Evolutionary conservation across 2,797 vertebrate genomes (phyloP).

Genomic region (Catamblyrhynchus diadema): DNA sequence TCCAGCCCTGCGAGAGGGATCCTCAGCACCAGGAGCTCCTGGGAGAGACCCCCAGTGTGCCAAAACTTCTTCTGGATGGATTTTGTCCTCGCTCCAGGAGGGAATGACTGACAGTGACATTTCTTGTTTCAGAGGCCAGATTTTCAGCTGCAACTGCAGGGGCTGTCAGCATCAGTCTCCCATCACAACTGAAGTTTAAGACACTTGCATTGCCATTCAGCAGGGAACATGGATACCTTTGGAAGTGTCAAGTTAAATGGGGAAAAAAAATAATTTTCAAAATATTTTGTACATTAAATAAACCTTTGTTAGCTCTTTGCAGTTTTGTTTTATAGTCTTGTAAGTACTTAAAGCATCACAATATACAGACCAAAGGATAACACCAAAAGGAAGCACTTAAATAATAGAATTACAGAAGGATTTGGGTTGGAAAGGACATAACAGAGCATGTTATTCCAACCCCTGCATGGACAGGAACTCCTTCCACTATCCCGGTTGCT

Average conservation of each 20-base stretch:
- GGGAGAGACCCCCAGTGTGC: neutral
- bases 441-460: neutral
- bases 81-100: neutral
- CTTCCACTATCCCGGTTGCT: neutral
- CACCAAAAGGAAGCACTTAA: neutral
- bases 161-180: neutral
- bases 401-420: neutral
- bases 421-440: neutral
- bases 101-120: neutral
- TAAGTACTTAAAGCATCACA: neutral
- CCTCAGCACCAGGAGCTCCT: neutral
- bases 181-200: neutral
- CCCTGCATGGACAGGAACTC: too few species aligned
- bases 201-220: accelerated
- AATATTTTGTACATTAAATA: neutral
- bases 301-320: neutral
- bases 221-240: neutral
- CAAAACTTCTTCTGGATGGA: neutral
- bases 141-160: neutral
- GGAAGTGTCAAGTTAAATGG: neutral
- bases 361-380: neutral
- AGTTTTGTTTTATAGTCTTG: neutral
- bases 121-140: neutral
- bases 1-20: neutral
- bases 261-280: accelerated